A percentile compares a stretch with the other conserved stretches of the same genome.
Evolutionary conservation across 2,797 vertebrate species (phyloP).

Genomic region (Liasis olivaceus): DNA sequence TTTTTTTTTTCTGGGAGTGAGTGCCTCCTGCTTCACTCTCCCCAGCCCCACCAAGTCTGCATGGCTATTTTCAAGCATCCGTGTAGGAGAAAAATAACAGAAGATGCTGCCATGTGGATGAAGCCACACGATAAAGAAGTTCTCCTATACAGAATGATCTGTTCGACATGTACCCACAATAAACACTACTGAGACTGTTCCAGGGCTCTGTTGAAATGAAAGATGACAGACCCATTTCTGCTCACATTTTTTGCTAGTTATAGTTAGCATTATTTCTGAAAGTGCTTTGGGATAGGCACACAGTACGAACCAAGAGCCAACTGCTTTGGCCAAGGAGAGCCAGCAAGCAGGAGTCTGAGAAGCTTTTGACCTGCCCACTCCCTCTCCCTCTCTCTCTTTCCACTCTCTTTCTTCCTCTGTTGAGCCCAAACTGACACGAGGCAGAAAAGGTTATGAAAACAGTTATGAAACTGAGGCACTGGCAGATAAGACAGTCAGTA

Average conservation of each 20-base stretch:
- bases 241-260: slow-evolving; percentile 22
- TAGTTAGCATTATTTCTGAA: slow-evolving; percentile 7
- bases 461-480: slow-evolving; percentile 33
- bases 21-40: neutral
- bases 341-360: neutral
- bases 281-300: slow-evolving; percentile 27
- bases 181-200: slow-evolving; percentile 1
- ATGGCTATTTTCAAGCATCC: neutral
- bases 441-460: neutral
- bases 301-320: slow-evolving; percentile 23
- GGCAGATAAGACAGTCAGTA: slow-evolving; percentile 19
- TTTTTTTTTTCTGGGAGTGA: neutral
- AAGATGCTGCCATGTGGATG: neutral
- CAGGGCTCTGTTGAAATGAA: slow-evolving; percentile 6
- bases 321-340: neutral
- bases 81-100: neutral
- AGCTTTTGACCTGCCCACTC: neutral
- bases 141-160: neutral
- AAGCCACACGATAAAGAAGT: no score
- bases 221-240: slow-evolving; percentile 30
- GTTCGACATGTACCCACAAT: neutral
- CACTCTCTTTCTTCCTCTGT: neutral
- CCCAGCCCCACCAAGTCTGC: neutral
- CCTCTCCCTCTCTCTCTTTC: neutral
- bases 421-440: neutral